Base-by-base conservation (phyloP, 2,797 vertebrate genomes). In the Euthynnus affinis region DNA sequence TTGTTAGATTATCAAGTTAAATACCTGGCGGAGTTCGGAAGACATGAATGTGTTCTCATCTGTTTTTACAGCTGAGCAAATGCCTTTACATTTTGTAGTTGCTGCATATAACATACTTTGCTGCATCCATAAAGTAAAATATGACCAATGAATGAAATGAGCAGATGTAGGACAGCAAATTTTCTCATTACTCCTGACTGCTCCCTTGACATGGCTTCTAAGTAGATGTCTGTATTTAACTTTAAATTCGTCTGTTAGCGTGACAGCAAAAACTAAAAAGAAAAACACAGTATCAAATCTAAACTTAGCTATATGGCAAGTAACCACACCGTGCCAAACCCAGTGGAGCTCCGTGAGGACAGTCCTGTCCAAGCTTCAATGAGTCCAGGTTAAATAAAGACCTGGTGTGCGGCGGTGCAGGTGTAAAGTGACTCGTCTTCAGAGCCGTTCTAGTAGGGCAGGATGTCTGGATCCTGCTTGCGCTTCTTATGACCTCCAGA, bases 381-480 rank as follows among this genome's bases (percentile, higher is more conserved):
- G 23, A 27, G 25, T 37, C 25, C 9, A 22, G 32, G 23, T 4
- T 20, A 15, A 48, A 65, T 15, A 29, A 29, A 23, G 3, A 34
- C 22, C 29, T 46, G 15, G 8, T 34, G 20, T 25, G 22, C 44
- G 17, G 32, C 49, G 42, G 10, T 29, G 18, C n/a, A 12, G 34
- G 53, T 61, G n/a, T 37, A 15, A 34, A 40, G 18, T 22, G 32
- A 55, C 1, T 3, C 0, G 6, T 64, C 32, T 14, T 7, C 29
- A 34, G 23, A 18, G 9, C 0, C 23, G 1, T 22, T 22, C 71
- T 95, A 96, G 71, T 86, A 88, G 13, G 87, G 86, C 71, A 93
- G 92, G 68, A 96, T 87, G 49, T 97, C 95, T 3, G 74, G 76
- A 34, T 94, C 95, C 25, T 67, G 89, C 82, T 94, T 96, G 66